Conservation (phyloP, 2,113 vertebrate genomes). For the Polypterus bichir region DNA sequence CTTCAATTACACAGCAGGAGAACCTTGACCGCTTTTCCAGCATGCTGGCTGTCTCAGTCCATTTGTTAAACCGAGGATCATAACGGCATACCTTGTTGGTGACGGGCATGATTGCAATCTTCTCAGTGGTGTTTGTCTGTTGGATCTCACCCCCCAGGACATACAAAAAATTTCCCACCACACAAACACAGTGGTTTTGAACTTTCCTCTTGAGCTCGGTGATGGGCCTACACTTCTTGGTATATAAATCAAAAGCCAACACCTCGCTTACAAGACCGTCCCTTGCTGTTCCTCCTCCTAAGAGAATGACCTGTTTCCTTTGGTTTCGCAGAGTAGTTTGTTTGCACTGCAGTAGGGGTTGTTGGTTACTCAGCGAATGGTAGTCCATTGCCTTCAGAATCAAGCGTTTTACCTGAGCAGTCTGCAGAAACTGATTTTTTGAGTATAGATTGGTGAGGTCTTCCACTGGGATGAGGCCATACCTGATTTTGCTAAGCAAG, state of each 20-base stretch:
- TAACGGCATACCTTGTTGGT: constrained; percentile 70
- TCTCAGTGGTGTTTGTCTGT: constrained; percentile 29
- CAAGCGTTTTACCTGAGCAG: constrained; percentile 60
- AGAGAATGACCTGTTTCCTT: constrained; percentile 53
- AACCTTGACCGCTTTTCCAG: constrained; percentile 68
- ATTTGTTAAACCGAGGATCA: constrained; percentile 71
- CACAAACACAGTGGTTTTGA: constrained; percentile 65
- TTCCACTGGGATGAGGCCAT: constrained; percentile 48
- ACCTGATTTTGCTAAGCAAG: constrained; percentile 68
- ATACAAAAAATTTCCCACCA: constrained; percentile 76
- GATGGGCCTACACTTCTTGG: constrained; percentile 52
- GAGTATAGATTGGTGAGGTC: constrained; percentile 51
- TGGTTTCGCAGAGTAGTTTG: constrained; percentile 59
- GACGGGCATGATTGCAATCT: constrained; percentile 18
- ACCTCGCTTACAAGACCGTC: constrained; percentile 53
- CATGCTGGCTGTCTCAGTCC: constrained; percentile 63
- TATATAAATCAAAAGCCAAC: constrained; percentile 61
- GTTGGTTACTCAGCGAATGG: constrained; percentile 55
- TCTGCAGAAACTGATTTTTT: constrained; percentile 46
- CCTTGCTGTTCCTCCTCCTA: constrained; percentile 53
- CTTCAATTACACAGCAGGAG: constrained; percentile 60
- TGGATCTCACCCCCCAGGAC: constrained; percentile 70
- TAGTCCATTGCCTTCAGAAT: constrained; percentile 79
- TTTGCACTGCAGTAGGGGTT: constrained; percentile 66
- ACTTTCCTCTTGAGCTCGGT: constrained; percentile 45